phyloP scores from a whole-genome alignment of 2,888 invertebrate genomes.

The Dryobota labecula region DNA sequence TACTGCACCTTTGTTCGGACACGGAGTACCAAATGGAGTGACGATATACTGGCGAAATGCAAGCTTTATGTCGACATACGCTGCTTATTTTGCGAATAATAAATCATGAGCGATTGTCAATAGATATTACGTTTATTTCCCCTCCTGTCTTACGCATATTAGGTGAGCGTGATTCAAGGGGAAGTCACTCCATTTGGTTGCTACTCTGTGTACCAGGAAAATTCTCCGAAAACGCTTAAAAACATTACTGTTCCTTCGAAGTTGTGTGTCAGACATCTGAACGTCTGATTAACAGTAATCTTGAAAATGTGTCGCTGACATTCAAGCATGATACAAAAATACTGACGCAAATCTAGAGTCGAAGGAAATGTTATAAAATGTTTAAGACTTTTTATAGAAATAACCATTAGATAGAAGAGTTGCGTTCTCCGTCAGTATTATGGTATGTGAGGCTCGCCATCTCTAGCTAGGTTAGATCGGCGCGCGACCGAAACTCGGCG shows the following conservation, averaged over 20 bases:
- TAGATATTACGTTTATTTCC: constrained; percentile 8
- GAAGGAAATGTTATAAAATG: constrained; percentile 16
- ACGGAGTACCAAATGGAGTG: constrained; percentile 31
- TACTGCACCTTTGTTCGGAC: constrained; percentile 10
- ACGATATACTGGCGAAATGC: not conserved
- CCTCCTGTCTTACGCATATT: not conserved
- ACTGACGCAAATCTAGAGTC: constrained; percentile 17
- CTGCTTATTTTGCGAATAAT: not conserved
- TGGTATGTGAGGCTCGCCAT: constrained; percentile 59
- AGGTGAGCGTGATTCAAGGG: not conserved
- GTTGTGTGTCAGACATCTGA: constrained; percentile 5
- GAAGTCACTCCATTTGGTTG: constrained; percentile 13
- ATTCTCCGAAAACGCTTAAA: constrained; percentile 9
- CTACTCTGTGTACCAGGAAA: constrained; percentile 13
- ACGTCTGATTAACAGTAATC: constrained; percentile 5
- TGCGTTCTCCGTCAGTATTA: constrained; percentile 56
- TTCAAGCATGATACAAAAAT: constrained; percentile 12
- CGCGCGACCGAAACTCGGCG: constrained; percentile 32
- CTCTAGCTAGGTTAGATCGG: constrained; percentile 53
- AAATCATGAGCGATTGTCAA: not conserved
- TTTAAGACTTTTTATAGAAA: constrained; percentile 26
- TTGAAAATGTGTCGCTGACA: constrained; percentile 15
- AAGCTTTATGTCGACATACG: not conserved
- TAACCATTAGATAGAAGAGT: constrained; percentile 31
- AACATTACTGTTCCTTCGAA: constrained; percentile 10